Percentiles rank a stretch among this genome's conserved stretches.
These are phyloP conservation scores for Cygnus atratus DNA, from an alignment of 2,113 vertebrate genomes.

Conservation along the genomic window DNA sequence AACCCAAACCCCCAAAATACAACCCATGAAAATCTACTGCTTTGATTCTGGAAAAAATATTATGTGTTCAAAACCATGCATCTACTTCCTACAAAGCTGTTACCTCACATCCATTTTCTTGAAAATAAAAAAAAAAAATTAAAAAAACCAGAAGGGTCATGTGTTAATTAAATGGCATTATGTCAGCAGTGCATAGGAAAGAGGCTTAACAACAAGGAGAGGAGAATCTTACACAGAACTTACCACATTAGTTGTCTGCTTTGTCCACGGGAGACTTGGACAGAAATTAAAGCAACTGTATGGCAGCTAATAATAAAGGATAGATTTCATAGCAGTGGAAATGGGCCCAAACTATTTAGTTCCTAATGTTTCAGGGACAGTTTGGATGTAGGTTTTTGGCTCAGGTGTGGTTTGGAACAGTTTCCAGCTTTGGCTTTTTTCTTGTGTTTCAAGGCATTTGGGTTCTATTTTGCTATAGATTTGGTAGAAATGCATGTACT, in stretches of 20 bases:
- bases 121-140: neutral
- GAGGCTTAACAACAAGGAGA: neutral
- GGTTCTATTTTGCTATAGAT: neutral
- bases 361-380: neutral
- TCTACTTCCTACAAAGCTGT: neutral
- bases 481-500: neutral
- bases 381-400: neutral
- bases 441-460: neutral
- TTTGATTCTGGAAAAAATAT: constrained; percentile 27
- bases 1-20: neutral
- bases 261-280: neutral
- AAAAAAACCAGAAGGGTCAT: neutral
- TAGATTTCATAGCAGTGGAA: neutral
- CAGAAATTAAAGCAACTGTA: constrained; percentile 2
- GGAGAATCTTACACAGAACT: neutral
- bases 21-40: neutral
- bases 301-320: neutral
- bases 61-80: neutral
- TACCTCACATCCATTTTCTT: neutral
- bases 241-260: neutral
- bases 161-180: neutral
- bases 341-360: neutral
- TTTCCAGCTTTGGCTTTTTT: neutral
- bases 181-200: neutral
- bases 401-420: neutral